A percentile compares a stretch with the other conserved stretches of the same genome.
These are phyloP conservation scores for Callinectes sapidus DNA, from an alignment of 2,888 invertebrate species.

Conservation along the genomic window DNA sequence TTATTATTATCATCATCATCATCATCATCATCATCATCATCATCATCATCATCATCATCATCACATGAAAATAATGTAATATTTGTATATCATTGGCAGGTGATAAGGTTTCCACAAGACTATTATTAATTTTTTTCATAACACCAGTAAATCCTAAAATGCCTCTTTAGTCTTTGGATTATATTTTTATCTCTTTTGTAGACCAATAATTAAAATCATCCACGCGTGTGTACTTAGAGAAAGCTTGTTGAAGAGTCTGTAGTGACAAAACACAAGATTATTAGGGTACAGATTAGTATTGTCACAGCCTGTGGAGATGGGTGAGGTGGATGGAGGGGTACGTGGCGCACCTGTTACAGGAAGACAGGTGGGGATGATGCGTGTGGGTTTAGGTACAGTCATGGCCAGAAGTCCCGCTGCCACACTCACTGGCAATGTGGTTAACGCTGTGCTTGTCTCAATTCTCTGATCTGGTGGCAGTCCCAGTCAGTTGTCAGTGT, in stretches of 20 bases:
- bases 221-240: background rate
- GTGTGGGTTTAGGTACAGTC: background rate
- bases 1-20: background rate
- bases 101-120: background rate
- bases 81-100: background rate
- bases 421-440: too few species aligned
- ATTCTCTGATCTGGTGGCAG: too few species aligned
- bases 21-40: background rate
- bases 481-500: too few species aligned
- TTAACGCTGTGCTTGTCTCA: too few species aligned
- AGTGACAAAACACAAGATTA: background rate
- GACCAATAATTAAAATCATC: background rate
- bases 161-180: background rate
- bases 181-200: background rate
- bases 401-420: too few species aligned
- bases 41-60: slow-evolving; percentile 20
- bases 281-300: background rate
- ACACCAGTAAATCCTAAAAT: background rate
- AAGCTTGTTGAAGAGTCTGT: background rate
- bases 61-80: background rate
- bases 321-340: background rate
- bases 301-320: background rate
- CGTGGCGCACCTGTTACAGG: background rate
- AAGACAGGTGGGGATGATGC: background rate
- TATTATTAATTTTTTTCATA: background rate